These are phyloP conservation scores for Chrysolina haemoptera DNA, from an alignment of 2,888 invertebrate genomes.

Conservation along the genomic window DNA sequence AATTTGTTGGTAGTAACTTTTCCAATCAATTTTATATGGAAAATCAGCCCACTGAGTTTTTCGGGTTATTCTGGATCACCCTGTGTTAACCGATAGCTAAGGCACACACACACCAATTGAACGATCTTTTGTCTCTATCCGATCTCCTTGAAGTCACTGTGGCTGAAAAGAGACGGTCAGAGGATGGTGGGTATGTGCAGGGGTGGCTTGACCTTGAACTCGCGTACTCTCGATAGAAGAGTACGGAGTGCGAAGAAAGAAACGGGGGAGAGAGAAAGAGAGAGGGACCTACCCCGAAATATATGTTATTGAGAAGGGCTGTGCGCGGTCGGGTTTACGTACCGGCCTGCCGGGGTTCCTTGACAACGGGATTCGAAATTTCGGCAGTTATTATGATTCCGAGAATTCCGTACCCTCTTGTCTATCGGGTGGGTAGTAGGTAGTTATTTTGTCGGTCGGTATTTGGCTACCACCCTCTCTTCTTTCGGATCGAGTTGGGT, in stretches of 20 bases:
- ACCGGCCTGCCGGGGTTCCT: conserved; percentile 53
- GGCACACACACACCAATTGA: conserved; percentile 54
- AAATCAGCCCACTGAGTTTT: no score
- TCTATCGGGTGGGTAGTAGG: conserved; percentile 32
- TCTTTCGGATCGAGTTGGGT: not conserved
- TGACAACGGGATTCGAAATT: conserved; percentile 63
- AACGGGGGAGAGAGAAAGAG: conserved; percentile 33
- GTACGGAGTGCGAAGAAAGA: not conserved
- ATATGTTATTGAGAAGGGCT: conserved; percentile 12
- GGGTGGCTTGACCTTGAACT: conserved; percentile 68
- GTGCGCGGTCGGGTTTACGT: not conserved
- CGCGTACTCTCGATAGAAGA: conserved; percentile 48
- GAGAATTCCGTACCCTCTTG: conserved; percentile 43
- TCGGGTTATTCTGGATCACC: conserved; percentile 27
- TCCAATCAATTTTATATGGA: no score
- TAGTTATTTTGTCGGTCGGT: conserved; percentile 10
- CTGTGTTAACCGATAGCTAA: conserved; percentile 26
- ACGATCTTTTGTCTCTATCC: conserved; percentile 52
- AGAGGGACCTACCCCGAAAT: conserved; percentile 47
- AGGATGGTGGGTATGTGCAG: conserved; percentile 55
- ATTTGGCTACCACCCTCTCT: conserved; percentile 1
- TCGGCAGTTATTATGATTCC: conserved; percentile 63
- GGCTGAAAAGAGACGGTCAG: conserved; percentile 45
- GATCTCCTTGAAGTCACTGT: conserved; percentile 4
- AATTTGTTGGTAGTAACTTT: no score